These are phyloP conservation scores for Oppia nitens DNA, from an alignment of 1,140 invertebrate genomes.

Conservation along the genomic window DNA sequence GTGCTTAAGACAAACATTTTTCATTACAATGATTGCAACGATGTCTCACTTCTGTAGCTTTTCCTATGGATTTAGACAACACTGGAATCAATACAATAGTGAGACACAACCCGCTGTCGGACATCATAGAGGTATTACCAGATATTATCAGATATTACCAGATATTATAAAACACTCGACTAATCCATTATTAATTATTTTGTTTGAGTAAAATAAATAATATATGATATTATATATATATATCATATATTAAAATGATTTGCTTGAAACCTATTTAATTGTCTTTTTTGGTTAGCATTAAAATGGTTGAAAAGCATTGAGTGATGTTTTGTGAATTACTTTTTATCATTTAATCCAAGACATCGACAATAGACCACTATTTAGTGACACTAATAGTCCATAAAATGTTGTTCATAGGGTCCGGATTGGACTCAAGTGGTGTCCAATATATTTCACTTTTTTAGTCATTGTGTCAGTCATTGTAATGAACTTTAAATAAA, in stretches of 20 bases:
- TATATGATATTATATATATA: no score
- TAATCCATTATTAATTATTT: no score
- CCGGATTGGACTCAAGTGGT: constrained; percentile 79
- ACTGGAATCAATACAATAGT: constrained; percentile 7
- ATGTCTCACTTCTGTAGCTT: neutral
- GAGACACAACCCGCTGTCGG: constrained; percentile 9
- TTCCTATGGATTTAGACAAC: neutral
- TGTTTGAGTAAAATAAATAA: no score
- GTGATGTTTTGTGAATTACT: no score
- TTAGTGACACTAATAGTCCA: constrained; percentile 30
- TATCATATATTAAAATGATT: no score
- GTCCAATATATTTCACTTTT: constrained; percentile 37
- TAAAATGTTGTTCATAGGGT: constrained; percentile 37
- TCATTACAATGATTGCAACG: neutral
- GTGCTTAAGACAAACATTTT: neutral
- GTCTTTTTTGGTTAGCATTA: no score
- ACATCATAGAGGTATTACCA: constrained; percentile 7
- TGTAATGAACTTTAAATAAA: neutral
- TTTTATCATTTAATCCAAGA: no score
- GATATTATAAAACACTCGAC: no score
- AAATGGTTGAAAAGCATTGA: no score
- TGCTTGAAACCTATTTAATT: no score
- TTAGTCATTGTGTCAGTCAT: neutral
- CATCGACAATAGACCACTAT: constrained; percentile 65
- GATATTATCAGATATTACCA: no score